Evolutionary conservation across 2,888 invertebrate species (phyloP), one percentile per base, ranked within the genome.

Genomic region (Geophilus truncorum): DNA sequence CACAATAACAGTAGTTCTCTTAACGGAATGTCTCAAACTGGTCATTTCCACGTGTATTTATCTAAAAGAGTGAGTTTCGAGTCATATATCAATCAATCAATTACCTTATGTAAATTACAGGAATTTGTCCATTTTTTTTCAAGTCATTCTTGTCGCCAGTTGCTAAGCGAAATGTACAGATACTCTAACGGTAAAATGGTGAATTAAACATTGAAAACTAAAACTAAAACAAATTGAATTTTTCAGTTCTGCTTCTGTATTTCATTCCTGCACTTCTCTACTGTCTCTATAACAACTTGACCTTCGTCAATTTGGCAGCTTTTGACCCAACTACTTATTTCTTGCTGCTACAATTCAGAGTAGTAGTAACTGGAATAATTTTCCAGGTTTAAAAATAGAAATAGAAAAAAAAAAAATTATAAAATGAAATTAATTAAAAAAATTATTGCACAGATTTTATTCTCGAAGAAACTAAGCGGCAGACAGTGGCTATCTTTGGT

Each of bases 311-410:
- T 89, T 89, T 97, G 84, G 92, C 94, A 12, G 91, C 91, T 80
- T 97, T 96, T 88, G 97, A 97, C 87, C 97, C 97, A 0, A 97
- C 97, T 0, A 96, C 97, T 0, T 97, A 97, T 86, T 96, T 94
- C 87, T 89, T 97, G 81, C 87, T 97, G 70, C 89, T 97, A 7
- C 97, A 97, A 87, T 91, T 97, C 84, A 90, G 97, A 85, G 96
- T 97, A 45, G 96, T 97, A 21, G 90, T 97, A 7, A 97, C 97
- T 5, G 97, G 96, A 40, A 88, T 97, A 80, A 89, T 97, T 70
- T 97, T 95, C 88, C 96, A 97, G 91, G 95, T 95, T 21, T 70
- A n/a, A 18, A 15, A 10, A 30, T 10, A 25, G n/a, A 9, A 23
- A 80, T 79, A 21, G 79, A 40, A 12, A 78, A 75, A 36, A 36